A percentile compares a stretch with the other conserved stretches of the same genome.
Conservation (phyloP, 2,113 vertebrate genomes). For the Falco punctatus region DNA sequence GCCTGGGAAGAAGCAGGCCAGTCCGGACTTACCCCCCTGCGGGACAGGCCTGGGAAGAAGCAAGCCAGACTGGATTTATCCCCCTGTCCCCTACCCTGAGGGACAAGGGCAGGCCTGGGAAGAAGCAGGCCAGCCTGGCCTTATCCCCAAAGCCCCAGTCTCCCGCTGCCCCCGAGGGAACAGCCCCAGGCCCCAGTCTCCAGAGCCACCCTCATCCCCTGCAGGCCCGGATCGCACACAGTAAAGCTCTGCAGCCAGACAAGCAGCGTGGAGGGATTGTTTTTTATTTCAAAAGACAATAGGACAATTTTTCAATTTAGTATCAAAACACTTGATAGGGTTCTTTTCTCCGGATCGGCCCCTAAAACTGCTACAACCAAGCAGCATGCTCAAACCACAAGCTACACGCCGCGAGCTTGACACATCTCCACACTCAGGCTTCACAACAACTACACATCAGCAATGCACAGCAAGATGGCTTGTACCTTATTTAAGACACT, state of each 20-base stretch:
- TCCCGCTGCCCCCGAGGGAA: too few relatives aligned
- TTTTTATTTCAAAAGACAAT: constrained; percentile 81
- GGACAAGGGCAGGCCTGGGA: too few relatives aligned
- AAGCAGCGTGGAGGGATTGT: constrained; percentile 50
- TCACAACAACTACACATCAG: constrained; percentile 12
- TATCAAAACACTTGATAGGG: constrained; percentile 77
- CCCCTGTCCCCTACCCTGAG: too few relatives aligned
- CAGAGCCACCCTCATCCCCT: not conserved
- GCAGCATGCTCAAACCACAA: constrained; percentile 59
- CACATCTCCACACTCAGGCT: not conserved
- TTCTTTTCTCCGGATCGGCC: constrained; percentile 49
- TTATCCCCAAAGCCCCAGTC: too few relatives aligned
- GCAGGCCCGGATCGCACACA: fast-evolving
- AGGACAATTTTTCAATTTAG: constrained; percentile 69
- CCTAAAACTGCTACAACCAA: constrained; percentile 42
- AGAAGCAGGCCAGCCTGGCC: too few relatives aligned
- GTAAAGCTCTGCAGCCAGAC: not conserved
- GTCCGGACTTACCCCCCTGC: too few relatives aligned
- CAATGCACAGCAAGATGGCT: constrained; percentile 5
- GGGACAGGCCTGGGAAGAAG: too few relatives aligned
- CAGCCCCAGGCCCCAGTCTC: not conserved
- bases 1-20: too few relatives aligned
- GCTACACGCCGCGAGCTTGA: not conserved
- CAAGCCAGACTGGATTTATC: too few relatives aligned
- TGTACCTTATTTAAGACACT: constrained; percentile 18